phyloP scores from a whole-genome alignment of 2,113 vertebrate species.

The Xenopus borealis region DNA sequence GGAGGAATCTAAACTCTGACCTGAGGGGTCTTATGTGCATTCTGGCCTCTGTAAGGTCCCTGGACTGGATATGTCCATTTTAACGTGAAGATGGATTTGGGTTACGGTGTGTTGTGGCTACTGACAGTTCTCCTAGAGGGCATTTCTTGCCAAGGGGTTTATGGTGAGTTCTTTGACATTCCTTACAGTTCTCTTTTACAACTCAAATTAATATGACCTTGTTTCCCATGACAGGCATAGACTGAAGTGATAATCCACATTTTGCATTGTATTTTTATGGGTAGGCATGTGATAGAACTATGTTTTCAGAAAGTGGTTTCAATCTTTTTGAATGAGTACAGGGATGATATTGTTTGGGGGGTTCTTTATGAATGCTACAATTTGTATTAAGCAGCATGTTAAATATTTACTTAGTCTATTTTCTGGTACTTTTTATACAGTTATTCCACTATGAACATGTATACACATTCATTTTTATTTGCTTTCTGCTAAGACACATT shows the following conservation, averaged over 20 bases:
- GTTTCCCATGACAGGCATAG: constrained; percentile 38
- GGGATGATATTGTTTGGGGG: too few relatives aligned
- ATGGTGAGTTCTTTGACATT: constrained; percentile 74
- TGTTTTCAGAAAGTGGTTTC: neutral
- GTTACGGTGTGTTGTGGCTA: constrained; percentile 78
- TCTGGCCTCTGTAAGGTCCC: constrained; percentile 57
- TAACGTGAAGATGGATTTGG: constrained; percentile 90
- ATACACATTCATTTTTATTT: too few relatives aligned
- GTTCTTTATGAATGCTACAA: too few relatives aligned
- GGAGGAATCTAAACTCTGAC: constrained; percentile 48
- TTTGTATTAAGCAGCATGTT: too few relatives aligned
- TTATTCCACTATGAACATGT: too few relatives aligned
- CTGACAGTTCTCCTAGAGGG: constrained; percentile 79
- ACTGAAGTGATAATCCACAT: neutral
- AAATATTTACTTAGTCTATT: too few relatives aligned
- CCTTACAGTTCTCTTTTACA: neutral
- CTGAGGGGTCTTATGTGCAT: constrained; percentile 43
- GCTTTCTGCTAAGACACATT: too few relatives aligned
- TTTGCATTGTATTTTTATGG: neutral
- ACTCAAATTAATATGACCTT: constrained; percentile 54
- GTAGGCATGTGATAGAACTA: neutral
- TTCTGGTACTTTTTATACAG: too few relatives aligned
- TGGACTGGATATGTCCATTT: constrained; percentile 83
- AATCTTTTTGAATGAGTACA: too few relatives aligned
- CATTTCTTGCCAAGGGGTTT: constrained; percentile 84